A percentile compares a stretch with the other conserved stretches of the same genome.
Evolutionary conservation across 2,113 vertebrate species (phyloP).

Genomic region (Rhinolophus ferrumequinum): DNA sequence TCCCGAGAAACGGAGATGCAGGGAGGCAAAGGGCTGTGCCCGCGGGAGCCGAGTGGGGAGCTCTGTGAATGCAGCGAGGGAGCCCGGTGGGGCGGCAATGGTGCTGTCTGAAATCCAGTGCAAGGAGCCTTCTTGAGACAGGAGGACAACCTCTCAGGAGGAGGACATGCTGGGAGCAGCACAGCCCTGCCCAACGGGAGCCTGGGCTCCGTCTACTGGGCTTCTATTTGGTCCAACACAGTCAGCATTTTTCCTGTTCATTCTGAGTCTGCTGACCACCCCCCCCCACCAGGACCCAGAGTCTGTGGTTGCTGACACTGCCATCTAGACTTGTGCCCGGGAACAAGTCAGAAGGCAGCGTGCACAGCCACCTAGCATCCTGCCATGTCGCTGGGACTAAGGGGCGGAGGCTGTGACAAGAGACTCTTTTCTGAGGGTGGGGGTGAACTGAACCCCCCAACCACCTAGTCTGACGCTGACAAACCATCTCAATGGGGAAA

Average conservation of each 20-base stretch:
- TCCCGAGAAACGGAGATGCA: too few relatives aligned
- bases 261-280: neutral
- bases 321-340: neutral
- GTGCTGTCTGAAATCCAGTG: neutral
- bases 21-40: too few relatives aligned
- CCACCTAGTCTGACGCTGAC: neutral
- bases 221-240: neutral
- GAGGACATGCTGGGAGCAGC: neutral
- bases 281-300: neutral
- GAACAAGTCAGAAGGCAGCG: neutral
- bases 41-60: neutral
- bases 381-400: neutral
- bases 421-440: neutral
- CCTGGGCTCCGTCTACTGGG: neutral
- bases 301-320: neutral
- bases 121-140: too few relatives aligned
- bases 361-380: neutral
- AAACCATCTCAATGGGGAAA: neutral
- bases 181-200: neutral
- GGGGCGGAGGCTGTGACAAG: neutral
- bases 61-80: accelerated
- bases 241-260: neutral
- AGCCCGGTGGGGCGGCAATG: neutral
- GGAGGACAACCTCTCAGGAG: neutral
- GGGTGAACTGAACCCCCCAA: neutral